Evolutionary conservation across 2,888 invertebrate species (phyloP).

Genomic region (Drosophila pullipes): DNA sequence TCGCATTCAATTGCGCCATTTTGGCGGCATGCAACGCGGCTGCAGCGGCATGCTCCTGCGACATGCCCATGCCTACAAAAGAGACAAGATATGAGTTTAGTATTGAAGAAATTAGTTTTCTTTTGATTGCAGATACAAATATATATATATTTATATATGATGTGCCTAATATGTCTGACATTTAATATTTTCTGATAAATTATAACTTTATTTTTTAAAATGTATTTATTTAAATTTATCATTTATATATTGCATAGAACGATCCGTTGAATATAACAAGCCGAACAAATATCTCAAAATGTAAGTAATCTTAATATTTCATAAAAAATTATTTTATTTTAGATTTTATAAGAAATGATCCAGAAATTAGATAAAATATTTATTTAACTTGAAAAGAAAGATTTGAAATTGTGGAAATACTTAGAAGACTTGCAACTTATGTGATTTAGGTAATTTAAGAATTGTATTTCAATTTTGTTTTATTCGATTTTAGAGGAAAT

Average conservation of each 20-base stretch:
- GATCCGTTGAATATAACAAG: no score
- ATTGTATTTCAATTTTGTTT: not conserved
- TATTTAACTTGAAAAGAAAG: not conserved
- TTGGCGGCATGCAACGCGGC: slow-evolving; percentile 93
- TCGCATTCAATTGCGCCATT: slow-evolving; percentile 91
- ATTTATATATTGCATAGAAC: no score
- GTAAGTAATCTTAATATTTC: not conserved
- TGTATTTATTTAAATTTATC: no score
- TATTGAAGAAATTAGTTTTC: not conserved
- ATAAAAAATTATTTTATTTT: not conserved
- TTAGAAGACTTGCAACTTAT: not conserved
- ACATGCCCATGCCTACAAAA: slow-evolving; percentile 87
- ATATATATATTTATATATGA: not conserved
- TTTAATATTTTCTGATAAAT: not conserved
- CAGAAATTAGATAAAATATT: not conserved
- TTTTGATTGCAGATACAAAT: not conserved
- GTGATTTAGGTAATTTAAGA: not conserved
- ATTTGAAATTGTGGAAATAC: not conserved
- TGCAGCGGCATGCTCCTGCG: slow-evolving; percentile 89
- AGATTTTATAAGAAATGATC: not conserved
- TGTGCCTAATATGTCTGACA: not conserved
- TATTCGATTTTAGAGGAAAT: not conserved
- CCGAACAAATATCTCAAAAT: no score
- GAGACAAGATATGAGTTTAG: not conserved
- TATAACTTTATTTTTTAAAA: no score